Evolutionary conservation across 2,797 vertebrate genomes (phyloP).

Genomic region (Diplodus sargus): DNA sequence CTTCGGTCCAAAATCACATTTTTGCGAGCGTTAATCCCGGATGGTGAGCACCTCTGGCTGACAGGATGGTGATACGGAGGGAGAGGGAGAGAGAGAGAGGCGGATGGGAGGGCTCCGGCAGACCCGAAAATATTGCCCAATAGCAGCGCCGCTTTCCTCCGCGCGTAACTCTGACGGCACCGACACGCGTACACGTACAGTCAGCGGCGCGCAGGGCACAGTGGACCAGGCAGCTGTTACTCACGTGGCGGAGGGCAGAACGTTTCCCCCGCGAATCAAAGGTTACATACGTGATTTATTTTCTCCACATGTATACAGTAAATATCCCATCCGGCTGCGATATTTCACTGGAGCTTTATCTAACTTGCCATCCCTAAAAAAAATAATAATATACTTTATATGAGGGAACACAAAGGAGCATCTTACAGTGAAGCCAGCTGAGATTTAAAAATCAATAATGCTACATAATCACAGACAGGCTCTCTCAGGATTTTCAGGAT

Average conservation of each 20-base stretch:
- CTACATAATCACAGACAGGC: not conserved
- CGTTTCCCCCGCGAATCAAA: too few species aligned
- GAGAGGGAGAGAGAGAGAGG: slow-evolving; percentile 32
- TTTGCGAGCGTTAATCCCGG: slow-evolving; percentile 28
- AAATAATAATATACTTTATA: too few species aligned
- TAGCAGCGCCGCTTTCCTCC: slow-evolving; percentile 55
- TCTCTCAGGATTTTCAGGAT: too few species aligned
- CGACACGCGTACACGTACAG: slow-evolving; percentile 33
- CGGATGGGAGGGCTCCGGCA: slow-evolving; percentile 55
- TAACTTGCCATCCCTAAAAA: not conserved
- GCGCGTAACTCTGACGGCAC: slow-evolving; percentile 79
- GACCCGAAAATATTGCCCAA: slow-evolving; percentile 61
- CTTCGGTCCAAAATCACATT: slow-evolving; percentile 49
- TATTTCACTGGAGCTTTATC: not conserved
- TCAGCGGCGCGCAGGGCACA: not conserved
- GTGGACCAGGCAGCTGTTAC: not conserved
- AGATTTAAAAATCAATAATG: not conserved
- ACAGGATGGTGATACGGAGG: slow-evolving; percentile 53
- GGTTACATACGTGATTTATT: not conserved
- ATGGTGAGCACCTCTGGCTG: slow-evolving; percentile 58
- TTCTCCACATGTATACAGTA: not conserved
- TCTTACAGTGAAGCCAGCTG: not conserved
- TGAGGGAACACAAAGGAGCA: not conserved
- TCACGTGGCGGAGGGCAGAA: not conserved
- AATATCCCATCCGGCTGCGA: not conserved